phyloP scores from a whole-genome alignment of 2,797 vertebrate species.

The Malurus leucopterus region DNA sequence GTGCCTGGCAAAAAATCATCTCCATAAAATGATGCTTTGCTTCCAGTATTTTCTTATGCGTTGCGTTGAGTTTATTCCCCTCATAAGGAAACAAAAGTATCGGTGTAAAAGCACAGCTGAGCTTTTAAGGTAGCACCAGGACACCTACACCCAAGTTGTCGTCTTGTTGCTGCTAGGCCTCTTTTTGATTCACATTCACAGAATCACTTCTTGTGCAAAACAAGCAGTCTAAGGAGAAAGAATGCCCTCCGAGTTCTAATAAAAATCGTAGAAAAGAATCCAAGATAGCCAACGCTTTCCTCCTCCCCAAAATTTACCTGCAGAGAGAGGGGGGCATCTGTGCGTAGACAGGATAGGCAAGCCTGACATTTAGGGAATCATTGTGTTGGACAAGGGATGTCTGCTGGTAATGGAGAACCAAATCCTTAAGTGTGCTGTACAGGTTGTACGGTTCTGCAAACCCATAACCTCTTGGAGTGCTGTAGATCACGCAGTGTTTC shows the following conservation, averaged over 20 bases:
- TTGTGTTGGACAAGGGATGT: slow-evolving; percentile 96
- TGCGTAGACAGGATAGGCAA: slow-evolving; percentile 91
- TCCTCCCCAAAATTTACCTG: slow-evolving; percentile 82
- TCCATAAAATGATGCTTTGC: slow-evolving; percentile 51
- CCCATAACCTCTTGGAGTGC: slow-evolving; percentile 89
- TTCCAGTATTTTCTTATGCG: slow-evolving; percentile 62
- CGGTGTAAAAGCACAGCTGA: slow-evolving; percentile 76
- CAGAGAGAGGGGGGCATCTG: slow-evolving; percentile 86
- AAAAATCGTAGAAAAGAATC: slow-evolving; percentile 87
- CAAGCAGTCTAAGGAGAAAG: slow-evolving; percentile 97
- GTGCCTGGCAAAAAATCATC: slow-evolving; percentile 66
- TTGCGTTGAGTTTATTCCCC: slow-evolving; percentile 48
- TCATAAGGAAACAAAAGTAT: slow-evolving; percentile 64
- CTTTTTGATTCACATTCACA: slow-evolving; percentile 93
- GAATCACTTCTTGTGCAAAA: slow-evolving; percentile 99
- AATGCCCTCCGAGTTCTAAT: slow-evolving; percentile 94
- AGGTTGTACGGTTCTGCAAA: slow-evolving; percentile 96
- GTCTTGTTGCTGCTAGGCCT: slow-evolving; percentile 76
- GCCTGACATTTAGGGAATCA: slow-evolving; percentile 92
- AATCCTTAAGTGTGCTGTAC: slow-evolving; percentile 92
- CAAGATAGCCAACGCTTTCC: slow-evolving; percentile 77
- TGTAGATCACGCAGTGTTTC: slow-evolving; percentile 97
- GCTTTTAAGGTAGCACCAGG: slow-evolving; percentile 85
- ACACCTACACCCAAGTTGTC: slow-evolving; percentile 77
- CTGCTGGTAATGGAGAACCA: slow-evolving; percentile 96